Percentiles rank a stretch among this genome's conserved stretches.
Evolutionary conservation across 2,113 vertebrate genomes (phyloP).

Genomic region (Athene noctua): DNA sequence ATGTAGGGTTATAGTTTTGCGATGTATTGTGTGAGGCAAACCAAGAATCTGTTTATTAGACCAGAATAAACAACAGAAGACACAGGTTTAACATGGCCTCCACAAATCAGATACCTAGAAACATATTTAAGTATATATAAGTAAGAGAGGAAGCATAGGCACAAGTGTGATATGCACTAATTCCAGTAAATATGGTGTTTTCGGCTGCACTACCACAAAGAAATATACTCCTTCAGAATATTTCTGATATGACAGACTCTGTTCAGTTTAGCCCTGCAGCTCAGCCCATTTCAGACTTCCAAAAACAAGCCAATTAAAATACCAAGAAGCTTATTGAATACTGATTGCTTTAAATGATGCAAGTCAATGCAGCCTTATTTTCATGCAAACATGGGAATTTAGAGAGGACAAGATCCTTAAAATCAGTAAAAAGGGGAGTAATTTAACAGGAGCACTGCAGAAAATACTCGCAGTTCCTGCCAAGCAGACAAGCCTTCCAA

Average conservation of each 20-base stretch:
- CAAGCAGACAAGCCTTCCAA: not conserved
- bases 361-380: not conserved
- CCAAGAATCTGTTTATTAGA: not conserved
- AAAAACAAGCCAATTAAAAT: conserved; percentile 1
- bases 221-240: not conserved
- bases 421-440: not conserved
- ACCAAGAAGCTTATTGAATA: conserved; percentile 7
- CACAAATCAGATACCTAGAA: not conserved
- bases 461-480: not conserved
- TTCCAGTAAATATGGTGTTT: not conserved
- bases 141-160: not conserved
- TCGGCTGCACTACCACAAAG: not conserved
- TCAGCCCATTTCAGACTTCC: conserved; percentile 7
- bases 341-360: not conserved
- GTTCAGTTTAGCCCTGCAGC: conserved; percentile 10
- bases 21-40: not conserved
- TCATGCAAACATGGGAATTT: not conserved
- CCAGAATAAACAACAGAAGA: not conserved
- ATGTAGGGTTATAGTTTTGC: not conserved
- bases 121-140: not conserved
- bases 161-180: not conserved
- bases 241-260: not conserved
- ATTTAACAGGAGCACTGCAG: not conserved
- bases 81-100: not conserved
- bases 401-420: not conserved